These are phyloP conservation scores for Gavia stellata DNA, from an alignment of 2,113 vertebrate species.

Conservation along the genomic window DNA sequence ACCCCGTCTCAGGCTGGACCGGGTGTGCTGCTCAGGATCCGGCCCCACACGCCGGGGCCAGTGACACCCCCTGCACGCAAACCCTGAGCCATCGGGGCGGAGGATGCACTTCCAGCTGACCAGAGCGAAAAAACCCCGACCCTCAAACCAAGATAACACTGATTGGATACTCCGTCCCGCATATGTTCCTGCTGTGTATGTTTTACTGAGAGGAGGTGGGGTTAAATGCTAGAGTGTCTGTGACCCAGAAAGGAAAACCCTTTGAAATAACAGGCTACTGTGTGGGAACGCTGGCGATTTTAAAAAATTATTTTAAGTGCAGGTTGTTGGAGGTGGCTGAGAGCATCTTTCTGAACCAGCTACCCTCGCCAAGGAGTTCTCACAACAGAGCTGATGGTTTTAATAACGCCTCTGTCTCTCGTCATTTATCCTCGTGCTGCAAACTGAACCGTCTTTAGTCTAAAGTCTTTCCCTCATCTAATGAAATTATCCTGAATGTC, in stretches of 20 bases:
- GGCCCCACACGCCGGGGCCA: background rate
- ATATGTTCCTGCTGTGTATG: background rate
- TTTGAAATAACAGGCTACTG: background rate
- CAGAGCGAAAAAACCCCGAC: background rate
- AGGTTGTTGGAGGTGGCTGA: background rate
- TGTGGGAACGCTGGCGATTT: background rate
- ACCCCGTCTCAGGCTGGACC: background rate
- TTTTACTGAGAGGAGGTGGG: background rate
- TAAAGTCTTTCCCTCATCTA: background rate
- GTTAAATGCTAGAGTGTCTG: background rate
- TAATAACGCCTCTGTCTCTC: background rate
- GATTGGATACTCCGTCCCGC: background rate
- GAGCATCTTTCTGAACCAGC: background rate
- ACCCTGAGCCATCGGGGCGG: accelerated
- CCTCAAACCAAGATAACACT: background rate
- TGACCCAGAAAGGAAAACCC: background rate
- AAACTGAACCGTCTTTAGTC: background rate
- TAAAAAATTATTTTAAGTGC: background rate
- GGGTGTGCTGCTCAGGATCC: background rate
- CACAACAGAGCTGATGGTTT: background rate
- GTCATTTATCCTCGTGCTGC: background rate
- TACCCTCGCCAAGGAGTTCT: background rate
- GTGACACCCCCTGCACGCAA: background rate
- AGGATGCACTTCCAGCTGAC: background rate
- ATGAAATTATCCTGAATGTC: background rate